These are phyloP conservation scores for Merops nubicus DNA, from an alignment of 2,113 vertebrate genomes.

Conservation along the genomic window DNA sequence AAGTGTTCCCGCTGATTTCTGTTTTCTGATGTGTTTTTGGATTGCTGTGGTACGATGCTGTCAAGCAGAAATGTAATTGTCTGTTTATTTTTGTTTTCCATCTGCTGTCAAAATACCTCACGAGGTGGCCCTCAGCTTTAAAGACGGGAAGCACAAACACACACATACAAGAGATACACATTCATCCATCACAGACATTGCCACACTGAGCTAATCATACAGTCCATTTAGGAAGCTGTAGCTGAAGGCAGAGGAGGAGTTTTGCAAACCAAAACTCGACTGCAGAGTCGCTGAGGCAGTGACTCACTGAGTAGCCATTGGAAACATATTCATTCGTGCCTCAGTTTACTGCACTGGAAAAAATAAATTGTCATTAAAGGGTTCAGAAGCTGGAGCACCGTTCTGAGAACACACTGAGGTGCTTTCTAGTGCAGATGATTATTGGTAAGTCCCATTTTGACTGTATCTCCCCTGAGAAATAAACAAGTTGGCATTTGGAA, in stretches of 20 bases:
- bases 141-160: neutral
- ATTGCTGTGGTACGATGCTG: neutral
- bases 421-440: neutral
- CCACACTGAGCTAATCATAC: neutral
- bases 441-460: neutral
- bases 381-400: neutral
- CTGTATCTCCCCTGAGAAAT: conserved; percentile 1
- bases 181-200: neutral
- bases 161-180: neutral
- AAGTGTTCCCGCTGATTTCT: conserved; percentile 5
- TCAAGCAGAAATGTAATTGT: neutral
- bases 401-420: neutral
- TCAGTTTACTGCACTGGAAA: conserved; percentile 35
- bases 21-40: conserved; percentile 7
- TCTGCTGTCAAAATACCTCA: neutral
- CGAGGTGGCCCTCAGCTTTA: neutral
- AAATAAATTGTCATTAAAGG: neutral
- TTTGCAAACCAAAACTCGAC: neutral
- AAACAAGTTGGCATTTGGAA: neutral
- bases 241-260: neutral
- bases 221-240: neutral
- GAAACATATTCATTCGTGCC: conserved; percentile 17
- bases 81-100: neutral
- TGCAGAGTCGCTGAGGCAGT: neutral
- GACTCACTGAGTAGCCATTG: neutral